phyloP scores from a whole-genome alignment of 2,113 vertebrate genomes.

The Ciconia stormi region DNA sequence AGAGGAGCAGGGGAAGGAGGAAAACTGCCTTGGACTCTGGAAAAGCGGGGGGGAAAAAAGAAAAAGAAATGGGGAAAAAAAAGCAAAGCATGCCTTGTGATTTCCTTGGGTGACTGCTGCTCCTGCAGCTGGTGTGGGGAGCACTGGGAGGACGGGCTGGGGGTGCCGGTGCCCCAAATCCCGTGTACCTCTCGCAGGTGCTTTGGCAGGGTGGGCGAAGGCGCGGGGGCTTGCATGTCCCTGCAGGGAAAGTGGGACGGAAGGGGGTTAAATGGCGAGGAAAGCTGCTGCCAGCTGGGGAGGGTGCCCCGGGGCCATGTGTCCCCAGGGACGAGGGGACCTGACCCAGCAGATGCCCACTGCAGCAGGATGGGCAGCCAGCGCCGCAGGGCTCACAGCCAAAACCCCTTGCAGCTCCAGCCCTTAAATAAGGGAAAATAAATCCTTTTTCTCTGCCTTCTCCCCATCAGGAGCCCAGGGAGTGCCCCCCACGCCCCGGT shows the following conservation, averaged over 20 bases:
- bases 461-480: neutral
- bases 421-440: neutral
- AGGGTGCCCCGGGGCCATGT: neutral
- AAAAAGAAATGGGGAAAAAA: neutral
- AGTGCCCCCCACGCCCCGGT: rapidly evolving
- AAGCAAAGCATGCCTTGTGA: neutral
- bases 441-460: neutral
- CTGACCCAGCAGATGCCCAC: neutral
- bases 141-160: neutral
- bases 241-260: neutral
- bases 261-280: neutral
- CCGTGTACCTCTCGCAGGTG: neutral
- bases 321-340: neutral
- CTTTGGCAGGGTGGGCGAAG: neutral
- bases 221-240: neutral
- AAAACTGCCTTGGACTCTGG: neutral
- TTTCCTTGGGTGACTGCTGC: rapidly evolving
- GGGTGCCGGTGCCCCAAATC: neutral
- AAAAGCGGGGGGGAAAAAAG: neutral
- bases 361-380: neutral
- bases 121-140: rapidly evolving
- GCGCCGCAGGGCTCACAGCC: rapidly evolving
- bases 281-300: neutral
- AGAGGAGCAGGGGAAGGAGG: neutral
- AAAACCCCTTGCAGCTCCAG: neutral